phyloP scores from a whole-genome alignment of 2,113 vertebrate species.

The Chaenocephalus aceratus region DNA sequence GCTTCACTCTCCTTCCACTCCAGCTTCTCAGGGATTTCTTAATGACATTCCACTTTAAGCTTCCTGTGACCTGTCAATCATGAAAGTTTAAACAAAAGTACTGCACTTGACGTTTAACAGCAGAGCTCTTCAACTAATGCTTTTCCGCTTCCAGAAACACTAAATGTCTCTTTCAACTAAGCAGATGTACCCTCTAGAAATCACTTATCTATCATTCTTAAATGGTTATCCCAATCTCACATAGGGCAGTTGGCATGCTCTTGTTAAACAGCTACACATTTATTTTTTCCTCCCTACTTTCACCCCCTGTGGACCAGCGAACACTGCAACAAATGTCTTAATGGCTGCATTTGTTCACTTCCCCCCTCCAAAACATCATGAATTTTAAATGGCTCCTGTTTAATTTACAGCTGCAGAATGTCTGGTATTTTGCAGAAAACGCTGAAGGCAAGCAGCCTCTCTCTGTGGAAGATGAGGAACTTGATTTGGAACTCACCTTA shows the following conservation, averaged over 20 bases:
- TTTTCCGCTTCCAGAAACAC: constrained; percentile 39
- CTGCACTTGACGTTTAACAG: constrained; percentile 48
- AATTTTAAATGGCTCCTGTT: constrained; percentile 71
- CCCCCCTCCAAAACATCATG: constrained; percentile 40
- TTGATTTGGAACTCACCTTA: constrained; percentile 39
- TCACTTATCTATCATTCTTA: constrained; percentile 50
- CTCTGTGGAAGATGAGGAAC: constrained; percentile 32
- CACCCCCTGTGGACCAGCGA: constrained; percentile 43
- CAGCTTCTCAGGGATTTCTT: constrained; percentile 67
- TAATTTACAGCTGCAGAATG: constrained; percentile 67
- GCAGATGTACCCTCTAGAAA: constrained; percentile 33
- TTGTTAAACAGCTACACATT: constrained; percentile 26
- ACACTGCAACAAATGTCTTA: constrained; percentile 64
- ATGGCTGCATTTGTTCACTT: constrained; percentile 61
- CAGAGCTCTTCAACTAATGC: constrained; percentile 41
- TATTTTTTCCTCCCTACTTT: neutral
- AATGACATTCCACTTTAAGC: constrained; percentile 63
- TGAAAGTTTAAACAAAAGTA: constrained; percentile 63
- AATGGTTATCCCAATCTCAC: constrained; percentile 36
- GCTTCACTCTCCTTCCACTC: constrained; percentile 50
- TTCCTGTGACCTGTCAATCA: constrained; percentile 60
- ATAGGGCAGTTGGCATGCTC: constrained; percentile 42
- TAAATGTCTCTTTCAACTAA: constrained; percentile 32
- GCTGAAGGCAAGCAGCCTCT: constrained; percentile 33
- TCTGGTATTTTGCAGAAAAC: constrained; percentile 51